Conservation (phyloP, 2,888 invertebrate species). For the Philereme vetulata region DNA sequence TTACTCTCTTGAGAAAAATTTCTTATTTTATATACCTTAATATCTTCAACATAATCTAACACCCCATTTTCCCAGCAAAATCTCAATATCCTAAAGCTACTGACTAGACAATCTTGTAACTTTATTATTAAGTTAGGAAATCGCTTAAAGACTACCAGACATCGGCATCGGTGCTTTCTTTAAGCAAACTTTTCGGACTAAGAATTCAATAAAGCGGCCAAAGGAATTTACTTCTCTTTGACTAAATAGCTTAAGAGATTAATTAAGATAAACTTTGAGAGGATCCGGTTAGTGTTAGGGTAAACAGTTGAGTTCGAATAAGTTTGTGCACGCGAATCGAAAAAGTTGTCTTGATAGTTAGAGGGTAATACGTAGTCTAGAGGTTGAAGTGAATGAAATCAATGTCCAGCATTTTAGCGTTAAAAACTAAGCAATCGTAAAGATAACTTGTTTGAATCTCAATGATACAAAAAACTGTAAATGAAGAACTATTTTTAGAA, state of each 20-base stretch:
- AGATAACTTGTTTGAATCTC: not conserved
- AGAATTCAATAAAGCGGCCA: slow-evolving; percentile 78
- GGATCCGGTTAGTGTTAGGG: slow-evolving; percentile 62
- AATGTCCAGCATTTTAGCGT: slow-evolving; percentile 1
- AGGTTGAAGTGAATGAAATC: slow-evolving; percentile 7
- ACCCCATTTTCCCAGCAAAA: slow-evolving; percentile 42
- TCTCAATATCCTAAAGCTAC: slow-evolving; percentile 51
- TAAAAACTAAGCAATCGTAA: not conserved
- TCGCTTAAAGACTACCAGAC: slow-evolving; percentile 70
- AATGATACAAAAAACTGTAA: not conserved
- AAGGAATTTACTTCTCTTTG: slow-evolving; percentile 78
- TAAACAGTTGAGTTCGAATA: slow-evolving; percentile 59
- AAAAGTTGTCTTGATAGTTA: slow-evolving; percentile 15
- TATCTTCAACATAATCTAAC: slow-evolving; percentile 22
- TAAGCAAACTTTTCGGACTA: slow-evolving; percentile 73
- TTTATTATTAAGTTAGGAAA: slow-evolving; percentile 72
- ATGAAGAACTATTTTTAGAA: not conserved
- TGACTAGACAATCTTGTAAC: slow-evolving; percentile 65
- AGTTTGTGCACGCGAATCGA: slow-evolving; percentile 37
- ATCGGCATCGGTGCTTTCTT: slow-evolving; percentile 76
- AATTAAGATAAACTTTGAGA: slow-evolving; percentile 72
- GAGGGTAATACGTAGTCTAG: not conserved
- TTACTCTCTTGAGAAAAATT: not conserved
- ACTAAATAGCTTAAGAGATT: slow-evolving; percentile 80
- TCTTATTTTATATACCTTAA: not conserved